Evolutionary conservation across 2,888 invertebrate genomes (phyloP).

Genomic region (Tupiocoris notatus): DNA sequence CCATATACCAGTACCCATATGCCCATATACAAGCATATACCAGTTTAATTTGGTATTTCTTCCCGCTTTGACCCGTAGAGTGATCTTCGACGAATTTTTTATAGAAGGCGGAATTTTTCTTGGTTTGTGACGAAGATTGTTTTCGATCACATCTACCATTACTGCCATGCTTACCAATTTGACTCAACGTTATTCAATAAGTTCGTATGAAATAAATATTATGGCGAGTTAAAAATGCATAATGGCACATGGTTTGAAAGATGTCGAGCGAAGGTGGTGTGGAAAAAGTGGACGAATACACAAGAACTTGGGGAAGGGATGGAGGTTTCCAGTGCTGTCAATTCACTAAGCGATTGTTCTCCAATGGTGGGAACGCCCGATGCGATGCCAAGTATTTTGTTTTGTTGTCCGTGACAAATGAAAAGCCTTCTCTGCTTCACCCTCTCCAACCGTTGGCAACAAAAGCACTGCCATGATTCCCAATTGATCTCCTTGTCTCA

Average conservation of each 20-base stretch:
- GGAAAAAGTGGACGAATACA: background rate
- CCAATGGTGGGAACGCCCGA: background rate
- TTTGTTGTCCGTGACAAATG: constrained; percentile 23
- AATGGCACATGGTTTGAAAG: background rate
- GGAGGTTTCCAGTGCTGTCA: background rate
- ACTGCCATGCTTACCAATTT: too few relatives aligned
- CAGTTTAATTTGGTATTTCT: too few relatives aligned
- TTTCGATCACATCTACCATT: too few relatives aligned
- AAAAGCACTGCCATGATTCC: background rate
- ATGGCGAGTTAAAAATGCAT: too few relatives aligned
- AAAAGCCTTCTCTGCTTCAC: background rate
- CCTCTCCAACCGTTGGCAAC: background rate
- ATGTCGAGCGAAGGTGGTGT: background rate
- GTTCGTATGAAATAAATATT: too few relatives aligned
- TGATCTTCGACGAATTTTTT: too few relatives aligned
- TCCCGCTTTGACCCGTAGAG: too few relatives aligned
- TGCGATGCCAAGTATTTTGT: constrained; percentile 18
- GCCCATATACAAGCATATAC: too few relatives aligned
- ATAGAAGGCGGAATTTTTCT: too few relatives aligned
- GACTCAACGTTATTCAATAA: too few relatives aligned
- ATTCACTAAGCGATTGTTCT: background rate
- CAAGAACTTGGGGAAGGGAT: background rate
- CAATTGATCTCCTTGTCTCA: background rate
- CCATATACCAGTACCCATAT: too few relatives aligned
- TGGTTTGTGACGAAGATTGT: too few relatives aligned